phyloP scores from a whole-genome alignment of 2,113 vertebrate genomes.

The Semnornis frantzii region DNA sequence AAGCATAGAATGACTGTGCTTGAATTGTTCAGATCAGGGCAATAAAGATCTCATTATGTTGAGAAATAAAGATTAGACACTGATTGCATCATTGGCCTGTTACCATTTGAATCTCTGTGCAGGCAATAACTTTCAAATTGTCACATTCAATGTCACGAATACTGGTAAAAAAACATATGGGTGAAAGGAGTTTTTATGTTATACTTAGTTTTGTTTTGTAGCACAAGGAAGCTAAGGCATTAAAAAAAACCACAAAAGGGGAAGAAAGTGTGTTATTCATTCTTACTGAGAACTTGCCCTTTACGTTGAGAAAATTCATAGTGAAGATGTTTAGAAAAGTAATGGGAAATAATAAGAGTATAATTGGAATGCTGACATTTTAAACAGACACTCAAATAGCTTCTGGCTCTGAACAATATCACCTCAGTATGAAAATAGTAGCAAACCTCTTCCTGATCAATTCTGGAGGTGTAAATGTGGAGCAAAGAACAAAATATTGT shows the following conservation, averaged over 20 bases:
- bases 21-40: background rate
- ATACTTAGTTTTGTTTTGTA: background rate
- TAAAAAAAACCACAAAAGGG: background rate
- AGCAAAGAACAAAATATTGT: background rate
- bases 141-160: background rate
- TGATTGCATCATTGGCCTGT: background rate
- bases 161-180: background rate
- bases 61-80: background rate
- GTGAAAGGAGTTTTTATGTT: background rate
- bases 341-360: background rate
- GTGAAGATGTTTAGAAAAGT: slow-evolving; percentile 8
- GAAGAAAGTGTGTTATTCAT: background rate
- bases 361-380: slow-evolving; percentile 32
- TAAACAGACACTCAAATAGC: background rate
- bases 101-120: background rate
- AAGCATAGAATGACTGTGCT: background rate
- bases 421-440: background rate
- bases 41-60: background rate
- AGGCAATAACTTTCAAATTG: background rate
- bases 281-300: background rate
- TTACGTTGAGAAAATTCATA: background rate
- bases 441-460: background rate
- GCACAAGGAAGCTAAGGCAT: background rate
- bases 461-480: background rate
- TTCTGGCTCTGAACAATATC: background rate